A percentile compares a stretch with the other conserved stretches of the same genome.
phyloP scores from a whole-genome alignment of 2,113 vertebrate genomes.

The Archilochus colubris region DNA sequence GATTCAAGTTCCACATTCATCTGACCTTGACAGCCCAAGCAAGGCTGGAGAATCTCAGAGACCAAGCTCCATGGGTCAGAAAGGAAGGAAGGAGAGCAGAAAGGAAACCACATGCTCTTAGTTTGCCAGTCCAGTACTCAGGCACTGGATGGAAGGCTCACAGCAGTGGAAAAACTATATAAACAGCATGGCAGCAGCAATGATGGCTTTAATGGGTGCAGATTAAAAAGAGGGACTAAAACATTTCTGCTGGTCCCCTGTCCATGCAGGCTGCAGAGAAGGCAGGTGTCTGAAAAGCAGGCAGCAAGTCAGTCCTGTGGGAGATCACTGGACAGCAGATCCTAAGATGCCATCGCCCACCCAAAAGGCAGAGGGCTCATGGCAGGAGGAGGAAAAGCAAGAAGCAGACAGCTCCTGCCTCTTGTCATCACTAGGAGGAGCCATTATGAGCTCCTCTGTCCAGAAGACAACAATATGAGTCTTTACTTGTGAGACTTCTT shows the following conservation, averaged over 20 bases:
- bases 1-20: constrained; percentile 30
- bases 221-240: background rate
- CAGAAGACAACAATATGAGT: background rate
- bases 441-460: background rate
- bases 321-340: fast-evolving
- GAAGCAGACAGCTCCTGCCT: background rate
- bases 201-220: background rate
- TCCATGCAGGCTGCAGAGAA: background rate
- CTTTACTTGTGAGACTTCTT: background rate
- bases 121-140: background rate
- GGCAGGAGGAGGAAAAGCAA: background rate
- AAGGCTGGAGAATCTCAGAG: background rate
- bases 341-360: background rate
- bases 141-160: background rate
- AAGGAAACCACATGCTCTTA: background rate
- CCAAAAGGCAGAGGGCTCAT: background rate
- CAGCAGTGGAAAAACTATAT: background rate
- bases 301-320: background rate
- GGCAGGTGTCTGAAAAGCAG: background rate
- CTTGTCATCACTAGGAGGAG: background rate
- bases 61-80: background rate
- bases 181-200: background rate
- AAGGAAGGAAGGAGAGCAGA: background rate
- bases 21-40: constrained; percentile 31
- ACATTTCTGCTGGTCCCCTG: background rate